Evolutionary conservation across 2,797 vertebrate genomes (phyloP), one percentile per base, ranked within the genome.

Genomic region (Smutsia gigantea): DNA sequence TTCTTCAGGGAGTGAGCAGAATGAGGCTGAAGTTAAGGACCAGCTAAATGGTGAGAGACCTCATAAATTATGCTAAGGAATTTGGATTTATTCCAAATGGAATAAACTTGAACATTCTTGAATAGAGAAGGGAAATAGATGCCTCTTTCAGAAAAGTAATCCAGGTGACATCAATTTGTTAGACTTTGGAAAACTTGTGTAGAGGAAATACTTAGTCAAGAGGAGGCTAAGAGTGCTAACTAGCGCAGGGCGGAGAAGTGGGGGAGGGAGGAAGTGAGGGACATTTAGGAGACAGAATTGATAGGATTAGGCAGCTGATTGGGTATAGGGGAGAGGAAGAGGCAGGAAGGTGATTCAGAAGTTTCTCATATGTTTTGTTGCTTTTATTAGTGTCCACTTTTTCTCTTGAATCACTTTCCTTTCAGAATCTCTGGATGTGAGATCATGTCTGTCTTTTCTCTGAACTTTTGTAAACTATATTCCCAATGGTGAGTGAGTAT

Each of bases 371-470:
- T 46, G 55, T 57, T 92, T 72, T 66, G 31, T 39, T 77, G 3
- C 31, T 93, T 88, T 74, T 85, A 31, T 89, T n/a, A 37, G 49
- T 68, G 55, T 75, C 14, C 19, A 55, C 39, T 92, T 57, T 94
- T 96, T 86, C 39, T 87, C 71, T 66, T 95, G 77, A 93, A 85
- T 94, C 68, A 97, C 61, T 96, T 92, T 95, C 63, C 88, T 57
- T 95, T 90, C 39, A 37, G 39, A 42, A 88, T 68, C 83, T 81
- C 59, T 74, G 46, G 31, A 66, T 25, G 2, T 97, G 97, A 98
- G 90, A 85, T 96, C 82, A 97, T 86, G 87, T 96, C 95, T 97
- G 82, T 31, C 19, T 89, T 87, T 86, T 79, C 72, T 86, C 34
- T 95, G 68, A 91, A 89, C n/a, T 68, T 85, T 72, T 59, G 46